Evolutionary conservation across 1,140 invertebrate species (phyloP).

Genomic region (Zaprionus davidi): DNA sequence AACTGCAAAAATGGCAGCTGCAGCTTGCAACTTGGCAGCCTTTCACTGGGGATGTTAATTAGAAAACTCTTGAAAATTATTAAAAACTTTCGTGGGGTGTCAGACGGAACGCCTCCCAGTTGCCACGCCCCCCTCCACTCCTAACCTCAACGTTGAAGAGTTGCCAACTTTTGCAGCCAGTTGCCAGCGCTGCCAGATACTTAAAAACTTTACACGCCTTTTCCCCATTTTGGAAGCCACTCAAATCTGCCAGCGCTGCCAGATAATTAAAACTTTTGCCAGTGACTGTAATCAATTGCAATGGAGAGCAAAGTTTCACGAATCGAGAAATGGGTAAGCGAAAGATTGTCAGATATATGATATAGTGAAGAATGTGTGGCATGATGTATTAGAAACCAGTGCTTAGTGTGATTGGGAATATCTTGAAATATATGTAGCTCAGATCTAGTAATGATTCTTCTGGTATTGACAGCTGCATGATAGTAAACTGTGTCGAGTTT

Average conservation of each 20-base stretch:
- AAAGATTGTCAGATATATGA: background rate
- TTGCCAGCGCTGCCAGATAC: conserved; percentile 24
- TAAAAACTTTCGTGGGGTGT: conserved; percentile 70
- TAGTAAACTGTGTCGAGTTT: background rate
- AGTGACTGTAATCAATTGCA: conserved; percentile 11
- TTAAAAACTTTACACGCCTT: conserved; percentile 31
- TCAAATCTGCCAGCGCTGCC: conserved; percentile 11
- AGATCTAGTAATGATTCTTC: background rate
- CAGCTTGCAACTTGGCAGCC: conserved; percentile 27
- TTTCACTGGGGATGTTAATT: conserved; percentile 71
- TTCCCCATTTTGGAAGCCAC: background rate
- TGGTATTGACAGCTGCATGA: background rate
- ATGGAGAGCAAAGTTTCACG: background rate
- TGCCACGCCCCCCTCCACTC: background rate
- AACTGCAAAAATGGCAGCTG: conserved; percentile 40
- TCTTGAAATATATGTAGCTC: background rate
- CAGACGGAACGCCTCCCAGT: conserved; percentile 23
- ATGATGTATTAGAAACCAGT: fast-evolving
- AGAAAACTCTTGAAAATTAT: conserved; percentile 82
- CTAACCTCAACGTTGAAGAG: conserved; percentile 8
- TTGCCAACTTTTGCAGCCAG: conserved; percentile 42
- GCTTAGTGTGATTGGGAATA: background rate
- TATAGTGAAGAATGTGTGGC: background rate
- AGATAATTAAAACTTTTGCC: conserved; percentile 20
- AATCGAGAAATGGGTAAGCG: background rate